A percentile compares a stretch with the other conserved stretches of the same genome.
Conservation (phyloP, 2,888 invertebrate species). For the Falcaria lacertinaria region DNA sequence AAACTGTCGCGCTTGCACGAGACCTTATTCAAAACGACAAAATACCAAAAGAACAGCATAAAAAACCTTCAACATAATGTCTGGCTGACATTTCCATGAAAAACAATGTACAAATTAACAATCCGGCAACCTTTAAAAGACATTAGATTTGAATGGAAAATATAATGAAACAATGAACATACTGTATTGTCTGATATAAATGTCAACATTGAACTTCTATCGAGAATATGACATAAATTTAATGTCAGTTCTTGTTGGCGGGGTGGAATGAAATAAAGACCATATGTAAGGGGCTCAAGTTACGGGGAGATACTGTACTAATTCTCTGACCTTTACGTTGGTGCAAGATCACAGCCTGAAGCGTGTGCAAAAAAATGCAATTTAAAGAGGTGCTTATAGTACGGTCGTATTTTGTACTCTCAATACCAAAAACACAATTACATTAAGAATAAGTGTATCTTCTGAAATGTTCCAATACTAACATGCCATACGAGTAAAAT, state of each 20-base stretch:
- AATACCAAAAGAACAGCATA: background rate
- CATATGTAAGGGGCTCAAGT: slow-evolving; percentile 71
- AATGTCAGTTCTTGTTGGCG: slow-evolving; percentile 64
- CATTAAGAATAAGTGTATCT: no score
- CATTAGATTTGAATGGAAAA: slow-evolving; percentile 46
- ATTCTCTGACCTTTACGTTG: slow-evolving; percentile 38
- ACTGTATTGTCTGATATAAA: slow-evolving; percentile 68
- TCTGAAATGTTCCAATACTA: no score
- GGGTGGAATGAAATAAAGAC: slow-evolving; percentile 69
- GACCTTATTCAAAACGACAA: background rate
- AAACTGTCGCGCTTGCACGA: background rate
- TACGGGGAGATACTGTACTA: slow-evolving; percentile 62
- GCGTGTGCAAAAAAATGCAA: slow-evolving; percentile 14
- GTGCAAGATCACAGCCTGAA: slow-evolving; percentile 18
- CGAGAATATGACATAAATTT: slow-evolving; percentile 75
- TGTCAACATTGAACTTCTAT: slow-evolving; percentile 71
- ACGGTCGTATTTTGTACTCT: no score
- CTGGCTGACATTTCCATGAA: slow-evolving; percentile 33
- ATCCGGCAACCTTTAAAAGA: slow-evolving; percentile 40
- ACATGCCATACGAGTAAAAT: no score
- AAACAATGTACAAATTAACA: slow-evolving; percentile 30
- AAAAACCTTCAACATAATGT: slow-evolving; percentile 19
- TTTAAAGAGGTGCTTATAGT: no score
- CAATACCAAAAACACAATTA: no score
- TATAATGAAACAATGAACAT: slow-evolving; percentile 46